These are phyloP conservation scores for Saccopteryx bilineata DNA, from an alignment of 2,113 vertebrate species.

Conservation along the genomic window DNA sequence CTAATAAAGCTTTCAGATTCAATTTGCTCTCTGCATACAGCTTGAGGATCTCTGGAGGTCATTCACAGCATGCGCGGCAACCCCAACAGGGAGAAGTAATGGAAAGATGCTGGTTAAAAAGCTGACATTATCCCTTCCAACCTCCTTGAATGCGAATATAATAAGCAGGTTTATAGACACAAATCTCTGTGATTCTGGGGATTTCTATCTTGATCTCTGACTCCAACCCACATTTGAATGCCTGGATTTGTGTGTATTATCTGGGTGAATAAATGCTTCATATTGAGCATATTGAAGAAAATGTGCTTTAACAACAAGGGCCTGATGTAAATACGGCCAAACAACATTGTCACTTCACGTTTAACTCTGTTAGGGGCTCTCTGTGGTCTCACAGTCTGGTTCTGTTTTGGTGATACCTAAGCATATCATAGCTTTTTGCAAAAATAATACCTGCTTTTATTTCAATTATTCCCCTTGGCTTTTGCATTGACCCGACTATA, in stretches of 20 bases:
- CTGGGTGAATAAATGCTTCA: slow-evolving; percentile 80
- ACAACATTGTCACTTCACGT: slow-evolving; percentile 73
- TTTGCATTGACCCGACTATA: slow-evolving; percentile 64
- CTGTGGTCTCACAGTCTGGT: slow-evolving; percentile 45
- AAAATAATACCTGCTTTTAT: slow-evolving; percentile 71
- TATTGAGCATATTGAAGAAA: slow-evolving; percentile 72
- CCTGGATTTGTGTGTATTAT: slow-evolving; percentile 82
- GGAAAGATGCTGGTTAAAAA: slow-evolving; percentile 90
- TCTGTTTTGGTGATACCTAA: slow-evolving; percentile 64
- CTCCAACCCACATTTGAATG: slow-evolving; percentile 73
- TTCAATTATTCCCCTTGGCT: slow-evolving; percentile 66
- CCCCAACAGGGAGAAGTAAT: slow-evolving; percentile 90
- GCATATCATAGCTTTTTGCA: slow-evolving; percentile 60
- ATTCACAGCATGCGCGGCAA: slow-evolving; percentile 87
- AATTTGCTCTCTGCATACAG: slow-evolving; percentile 89
- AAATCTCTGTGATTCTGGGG: slow-evolving; percentile 83
- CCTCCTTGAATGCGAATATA: slow-evolving; percentile 86
- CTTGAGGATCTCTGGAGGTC: slow-evolving; percentile 89
- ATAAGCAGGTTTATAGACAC: slow-evolving; percentile 85
- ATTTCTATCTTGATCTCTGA: slow-evolving; percentile 85
- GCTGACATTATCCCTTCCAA: slow-evolving; percentile 85
- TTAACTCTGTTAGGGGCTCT: slow-evolving; percentile 76
- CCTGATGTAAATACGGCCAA: slow-evolving; percentile 78
- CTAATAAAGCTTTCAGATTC: slow-evolving; percentile 92
- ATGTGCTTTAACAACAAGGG: slow-evolving; percentile 71